Evolutionary conservation across 53 echinoderm and acorn worm species (phyloP).

Genomic region (Holothuria scabra): DNA sequence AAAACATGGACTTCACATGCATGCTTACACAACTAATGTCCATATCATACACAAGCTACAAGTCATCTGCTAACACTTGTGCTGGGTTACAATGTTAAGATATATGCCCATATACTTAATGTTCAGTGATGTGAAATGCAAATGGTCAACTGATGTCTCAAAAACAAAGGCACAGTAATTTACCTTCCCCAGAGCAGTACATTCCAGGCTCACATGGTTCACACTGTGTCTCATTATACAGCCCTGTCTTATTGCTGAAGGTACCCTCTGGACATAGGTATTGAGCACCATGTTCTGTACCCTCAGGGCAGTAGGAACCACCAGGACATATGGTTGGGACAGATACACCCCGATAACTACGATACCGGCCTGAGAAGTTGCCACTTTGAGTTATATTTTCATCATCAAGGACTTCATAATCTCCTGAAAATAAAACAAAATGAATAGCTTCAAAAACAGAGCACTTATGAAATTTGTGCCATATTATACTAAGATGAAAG

Average conservation of each 20-base stretch:
- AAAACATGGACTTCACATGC: too few relatives aligned
- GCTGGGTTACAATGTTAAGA: too few relatives aligned
- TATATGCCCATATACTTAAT: too few relatives aligned
- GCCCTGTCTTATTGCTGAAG: slow-evolving; percentile 85
- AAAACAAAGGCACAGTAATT: too few relatives aligned
- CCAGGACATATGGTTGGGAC: slow-evolving; percentile 86
- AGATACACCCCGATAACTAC: slow-evolving; percentile 90
- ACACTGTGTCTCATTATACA: slow-evolving; percentile 82
- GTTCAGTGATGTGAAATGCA: too few relatives aligned
- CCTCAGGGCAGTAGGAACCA: slow-evolving; percentile 85
- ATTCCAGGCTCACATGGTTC: slow-evolving; percentile 88
- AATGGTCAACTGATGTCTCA: too few relatives aligned
- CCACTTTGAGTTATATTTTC: slow-evolving; percentile 78
- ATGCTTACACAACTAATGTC: too few relatives aligned
- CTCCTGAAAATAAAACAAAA: slow-evolving; percentile 50
- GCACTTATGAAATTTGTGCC: not conserved
- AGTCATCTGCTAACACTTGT: too few relatives aligned
- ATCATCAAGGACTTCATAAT: slow-evolving; percentile 86
- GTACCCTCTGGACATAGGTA: slow-evolving; percentile 92
- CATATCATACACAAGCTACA: too few relatives aligned
- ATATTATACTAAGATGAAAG: not conserved
- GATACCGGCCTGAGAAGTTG: slow-evolving; percentile 89
- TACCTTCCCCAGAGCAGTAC: slow-evolving; percentile 36
- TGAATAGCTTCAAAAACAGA: not conserved
- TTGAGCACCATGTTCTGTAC: slow-evolving; percentile 75